phyloP scores from a whole-genome alignment of 2,113 vertebrate genomes.

The Probosciger aterrimus region DNA sequence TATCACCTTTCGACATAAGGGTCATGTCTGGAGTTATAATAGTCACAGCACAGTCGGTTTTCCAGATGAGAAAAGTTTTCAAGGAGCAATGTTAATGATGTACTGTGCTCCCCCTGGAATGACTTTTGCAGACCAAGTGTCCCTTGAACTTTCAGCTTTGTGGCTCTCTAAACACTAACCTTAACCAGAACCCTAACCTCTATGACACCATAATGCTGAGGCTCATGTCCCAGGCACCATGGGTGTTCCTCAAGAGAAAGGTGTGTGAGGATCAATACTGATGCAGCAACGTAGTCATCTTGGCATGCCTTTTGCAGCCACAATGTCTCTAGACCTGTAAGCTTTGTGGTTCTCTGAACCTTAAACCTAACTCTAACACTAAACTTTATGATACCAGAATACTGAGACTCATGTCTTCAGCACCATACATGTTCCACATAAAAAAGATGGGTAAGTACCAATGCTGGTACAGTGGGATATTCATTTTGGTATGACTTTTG shows the following conservation, averaged over 20 bases:
- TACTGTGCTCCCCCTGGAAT: not conserved
- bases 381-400: not conserved
- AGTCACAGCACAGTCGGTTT: not conserved
- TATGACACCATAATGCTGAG: not conserved
- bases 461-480: not conserved
- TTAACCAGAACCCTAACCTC: not conserved
- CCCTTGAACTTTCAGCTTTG: not conserved
- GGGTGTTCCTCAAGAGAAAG: not conserved
- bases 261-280: not conserved
- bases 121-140: not conserved
- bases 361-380: not conserved
- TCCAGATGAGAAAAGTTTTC: not conserved
- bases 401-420: not conserved
- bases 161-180: not conserved
- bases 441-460: not conserved
- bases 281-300: not conserved
- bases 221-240: not conserved
- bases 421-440: no score
- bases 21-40: not conserved
- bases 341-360: not conserved
- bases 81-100: not conserved
- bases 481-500: not conserved
- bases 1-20: not conserved
- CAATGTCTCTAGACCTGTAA: not conserved
- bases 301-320: not conserved